Conservation (phyloP, 1,140 invertebrate genomes). For the Anthonomus grandis region DNA sequence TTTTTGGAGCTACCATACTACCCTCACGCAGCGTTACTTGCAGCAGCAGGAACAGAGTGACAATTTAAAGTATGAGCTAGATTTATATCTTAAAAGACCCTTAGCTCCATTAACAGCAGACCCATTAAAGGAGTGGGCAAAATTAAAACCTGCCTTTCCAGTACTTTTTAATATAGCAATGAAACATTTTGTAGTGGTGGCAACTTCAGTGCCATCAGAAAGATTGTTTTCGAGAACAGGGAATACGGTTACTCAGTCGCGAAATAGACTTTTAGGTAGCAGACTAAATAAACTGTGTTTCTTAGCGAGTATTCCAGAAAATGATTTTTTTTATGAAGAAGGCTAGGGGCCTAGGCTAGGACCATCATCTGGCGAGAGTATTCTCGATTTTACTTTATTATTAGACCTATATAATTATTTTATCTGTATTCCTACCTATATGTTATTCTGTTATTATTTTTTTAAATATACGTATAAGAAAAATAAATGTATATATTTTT, state of each 20-base stretch:
- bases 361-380: background rate
- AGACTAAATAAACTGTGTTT: slow-evolving; percentile 3
- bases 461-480: background rate
- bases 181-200: background rate
- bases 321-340: background rate
- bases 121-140: background rate
- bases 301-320: background rate
- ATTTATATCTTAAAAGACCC: background rate
- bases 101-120: background rate
- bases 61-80: background rate
- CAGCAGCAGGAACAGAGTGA: background rate
- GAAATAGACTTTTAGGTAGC: background rate
- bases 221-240: background rate
- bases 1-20: background rate
- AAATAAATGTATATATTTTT: background rate
- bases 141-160: background rate
- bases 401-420: background rate
- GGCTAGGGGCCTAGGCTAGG: background rate
- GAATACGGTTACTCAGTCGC: background rate
- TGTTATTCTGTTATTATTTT: background rate
- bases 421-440: background rate
- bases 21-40: background rate
- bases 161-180: background rate
- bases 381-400: background rate
- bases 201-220: background rate